Evolutionary conservation across 2,113 vertebrate genomes (phyloP), one percentile per base, ranked within the genome.

Genomic region (Isichthys henryi): DNA sequence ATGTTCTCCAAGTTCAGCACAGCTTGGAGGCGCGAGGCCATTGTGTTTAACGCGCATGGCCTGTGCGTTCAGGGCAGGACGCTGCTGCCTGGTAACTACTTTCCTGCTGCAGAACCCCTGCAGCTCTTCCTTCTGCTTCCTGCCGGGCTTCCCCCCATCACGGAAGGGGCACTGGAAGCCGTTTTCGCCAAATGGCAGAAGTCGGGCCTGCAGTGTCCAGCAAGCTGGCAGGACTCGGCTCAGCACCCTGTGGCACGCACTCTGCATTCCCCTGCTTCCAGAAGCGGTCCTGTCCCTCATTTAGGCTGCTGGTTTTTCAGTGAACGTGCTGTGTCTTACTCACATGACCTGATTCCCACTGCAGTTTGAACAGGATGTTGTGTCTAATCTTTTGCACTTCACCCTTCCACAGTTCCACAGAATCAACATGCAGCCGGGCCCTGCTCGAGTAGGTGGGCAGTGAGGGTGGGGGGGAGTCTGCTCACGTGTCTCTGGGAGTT

Each of bases 401-500:
- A 17, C 66, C 31, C 66, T 15, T 74, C 15, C 31, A 2, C 70
- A 39, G 70, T 77, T 35, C 70, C 5, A 31, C 70, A 17, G 35
- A 39, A 39, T 7, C 35, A 80, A 80, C 74, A 80, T 39, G 56
- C 5, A 43, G 74, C 17, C 15, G 2, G 3, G 13, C n/a, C n/a
- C 84, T 6, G 23, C 50, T n/a, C 9, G 46, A n/a, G 48, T 48
- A 27, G 50, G 52, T 35, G 77, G 19, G 45, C 21, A 39, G 70
- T 49, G 86, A 56, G 27, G 46, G 82, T 21, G 82, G 45, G 17
- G 17, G 11, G 19, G 35, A 15, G 35, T 46, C 13, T 9, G 23
- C 80, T 53, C 53, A 35, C 17, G 3, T 89, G 56, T 90, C 39
- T 82, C 83, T 46, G 82, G 66, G 84, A 11, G 88, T n/a, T 87